A percentile compares a stretch with the other conserved stretches of the same genome.
Conservation (phyloP, 2,113 vertebrate genomes). For the Illadopsis cleaveri region DNA sequence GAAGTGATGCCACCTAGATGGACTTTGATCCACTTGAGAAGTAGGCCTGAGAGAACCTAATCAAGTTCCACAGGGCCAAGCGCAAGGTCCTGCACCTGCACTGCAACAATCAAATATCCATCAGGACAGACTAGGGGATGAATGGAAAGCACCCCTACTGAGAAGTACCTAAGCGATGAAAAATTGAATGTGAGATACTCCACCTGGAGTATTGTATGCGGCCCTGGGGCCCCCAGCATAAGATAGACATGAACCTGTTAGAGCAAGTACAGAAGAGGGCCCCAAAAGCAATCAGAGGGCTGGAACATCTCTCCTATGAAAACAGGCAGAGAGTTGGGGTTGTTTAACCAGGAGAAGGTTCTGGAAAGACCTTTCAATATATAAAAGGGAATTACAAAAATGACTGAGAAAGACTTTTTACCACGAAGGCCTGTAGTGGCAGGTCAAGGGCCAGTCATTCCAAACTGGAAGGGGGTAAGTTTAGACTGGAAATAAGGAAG, state of each 20-base stretch:
- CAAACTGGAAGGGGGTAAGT: background rate
- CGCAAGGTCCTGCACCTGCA: background rate
- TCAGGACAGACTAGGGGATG: accelerated
- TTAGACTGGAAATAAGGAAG: background rate
- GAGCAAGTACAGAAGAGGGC: accelerated
- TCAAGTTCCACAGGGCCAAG: background rate
- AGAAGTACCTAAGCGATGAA: background rate
- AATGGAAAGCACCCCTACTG: background rate
- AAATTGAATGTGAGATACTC: background rate
- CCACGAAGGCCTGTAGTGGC: background rate
- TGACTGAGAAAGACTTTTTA: background rate
- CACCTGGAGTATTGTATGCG: background rate
- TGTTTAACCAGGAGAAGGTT: background rate
- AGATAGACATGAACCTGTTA: accelerated
- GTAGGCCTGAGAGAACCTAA: accelerated
- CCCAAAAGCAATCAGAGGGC: background rate
- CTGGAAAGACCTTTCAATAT: background rate
- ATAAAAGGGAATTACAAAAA: background rate
- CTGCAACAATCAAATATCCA: background rate
- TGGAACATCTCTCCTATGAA: background rate
- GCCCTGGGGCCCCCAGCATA: background rate
- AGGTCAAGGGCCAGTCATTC: background rate
- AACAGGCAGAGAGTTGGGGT: background rate
- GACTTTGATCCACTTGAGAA: accelerated
- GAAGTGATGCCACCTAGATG: background rate